Evolutionary conservation across 2,797 vertebrate species (phyloP), one percentile per base, ranked within the genome.

Genomic region (Sebastolobus alascanus): DNA sequence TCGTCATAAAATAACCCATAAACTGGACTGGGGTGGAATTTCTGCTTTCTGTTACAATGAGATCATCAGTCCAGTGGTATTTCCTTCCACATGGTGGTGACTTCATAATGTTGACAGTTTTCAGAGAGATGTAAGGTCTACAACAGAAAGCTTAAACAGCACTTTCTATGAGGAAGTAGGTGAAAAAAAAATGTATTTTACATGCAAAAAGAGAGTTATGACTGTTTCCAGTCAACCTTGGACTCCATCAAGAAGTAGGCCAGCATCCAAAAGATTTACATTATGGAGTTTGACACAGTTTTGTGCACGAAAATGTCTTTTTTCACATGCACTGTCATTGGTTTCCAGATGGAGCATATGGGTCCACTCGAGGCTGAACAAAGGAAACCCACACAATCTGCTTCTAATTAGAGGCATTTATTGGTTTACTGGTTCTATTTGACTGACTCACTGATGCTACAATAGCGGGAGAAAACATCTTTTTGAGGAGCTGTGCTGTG

Each of bases 141-240:
- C 38, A 60, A 11, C 20, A 65, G 50, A 71, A 75, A 67, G 63
- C 66, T 70, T 68, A 33, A 68, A 61, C 65, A 60, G 67, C 80
- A 69, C 52, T 77, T 65, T 77, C 13, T 75, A 8, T 80, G 31
- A 84, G 80, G 70, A 84, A 78, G 68, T 69, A 35, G 25, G 3
- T 29, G 37, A 71, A 50, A 56, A 40, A 55, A 40, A 40, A 55
- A 11, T 38, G 16, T 73, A 25, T 25, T 25, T 29, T 3, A 10
- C 38, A 8, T 13, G 31, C 18, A 64, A 7, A 72, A 74, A 60
- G 4, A 71, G 20, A 72, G 40, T 35, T 8, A 35, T 35, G 4
- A 35, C 25, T 25, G 16, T 43, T 43, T 31, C 40, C 40, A 43
- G 40, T 43, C 40, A 43, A 16, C 6, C 40, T 18, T 46, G 16